Base-by-base conservation (phyloP, 2,888 invertebrate species). In the Sturmia bella region DNA sequence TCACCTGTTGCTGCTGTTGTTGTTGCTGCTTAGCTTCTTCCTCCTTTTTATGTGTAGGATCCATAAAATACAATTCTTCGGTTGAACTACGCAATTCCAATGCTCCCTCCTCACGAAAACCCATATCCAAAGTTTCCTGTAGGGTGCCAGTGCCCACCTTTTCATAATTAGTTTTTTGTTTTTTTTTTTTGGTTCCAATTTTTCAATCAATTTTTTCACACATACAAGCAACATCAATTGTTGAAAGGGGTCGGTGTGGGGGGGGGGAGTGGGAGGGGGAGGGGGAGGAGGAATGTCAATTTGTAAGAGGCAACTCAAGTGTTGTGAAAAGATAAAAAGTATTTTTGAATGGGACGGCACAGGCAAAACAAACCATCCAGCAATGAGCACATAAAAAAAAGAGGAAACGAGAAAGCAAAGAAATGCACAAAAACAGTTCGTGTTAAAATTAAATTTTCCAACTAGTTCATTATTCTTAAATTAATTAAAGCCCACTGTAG, bases 1-100 rank as follows among this genome's bases (percentile, higher is more conserved):
- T 80, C 13, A 82, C 84, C 39, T 88, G 87, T 56, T 89, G 89
- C 17, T 89, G 89, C 57, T 89, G 90, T 12, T 89, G 89, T n/a
- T 89, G 89, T 63, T 89, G 89, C 52, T 89, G 80, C 85, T 90
- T 90, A 21, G 90, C 89, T 85, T 91, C 90, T 83, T 91, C 90
- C 86, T 91, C 89, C 85, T 89, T 89, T 88, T 90, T 87, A 84
- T 91, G 88, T 87, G 91, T 85, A 45, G 93, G 92, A 90, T 96
- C 96, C 87, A 96, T 94, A 88, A 96, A 95, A 86, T 96, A 96
- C 83, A 97, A 92, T 91, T 97, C 97, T 90, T 97, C 97, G 13
- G 97, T 97, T 83, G 96, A 97, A 74, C 96, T 96, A 85, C 96
- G 93, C 85, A 97, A 91, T 87, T 97, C 97, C 77, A 95, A 93